A percentile compares a stretch with the other conserved stretches of the same genome.
Evolutionary conservation across 2,888 invertebrate genomes (phyloP).

Genomic region (Drosophila nigricruria): DNA sequence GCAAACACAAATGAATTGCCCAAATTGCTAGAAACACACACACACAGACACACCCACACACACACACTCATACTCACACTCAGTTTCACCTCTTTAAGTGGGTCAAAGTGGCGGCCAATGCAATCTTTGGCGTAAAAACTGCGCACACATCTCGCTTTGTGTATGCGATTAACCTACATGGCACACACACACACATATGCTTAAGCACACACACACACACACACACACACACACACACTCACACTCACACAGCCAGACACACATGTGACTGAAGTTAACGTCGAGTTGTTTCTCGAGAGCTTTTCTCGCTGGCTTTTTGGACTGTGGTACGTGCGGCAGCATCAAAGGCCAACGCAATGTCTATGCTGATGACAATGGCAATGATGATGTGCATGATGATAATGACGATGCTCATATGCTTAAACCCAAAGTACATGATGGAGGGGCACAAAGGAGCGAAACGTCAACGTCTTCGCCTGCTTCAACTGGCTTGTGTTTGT

Average conservation of each 20-base stretch:
- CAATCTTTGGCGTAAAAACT: constrained; percentile 58
- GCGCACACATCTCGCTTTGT: constrained; percentile 45
- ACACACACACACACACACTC: constrained; percentile 18
- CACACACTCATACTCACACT: background rate
- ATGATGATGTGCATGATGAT: constrained; percentile 12
- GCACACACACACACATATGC: constrained; percentile 6
- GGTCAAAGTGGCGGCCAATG: constrained; percentile 62
- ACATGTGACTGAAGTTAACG: constrained; percentile 13
- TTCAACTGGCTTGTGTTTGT: constrained; percentile 47
- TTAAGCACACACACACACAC: constrained; percentile 18
- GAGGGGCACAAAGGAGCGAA: constrained; percentile 42
- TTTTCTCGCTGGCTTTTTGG: constrained; percentile 27
- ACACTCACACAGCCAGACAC: constrained; percentile 22
- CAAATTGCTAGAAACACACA: constrained; percentile 48
- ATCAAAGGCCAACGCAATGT: constrained; percentile 17
- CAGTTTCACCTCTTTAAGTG: constrained; percentile 27
- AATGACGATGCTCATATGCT: constrained; percentile 15
- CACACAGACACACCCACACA: background rate
- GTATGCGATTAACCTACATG: constrained; percentile 57
- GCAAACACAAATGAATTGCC: constrained; percentile 57
- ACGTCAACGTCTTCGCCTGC: background rate
- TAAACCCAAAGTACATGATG: constrained; percentile 32
- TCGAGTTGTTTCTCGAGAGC: constrained; percentile 7
- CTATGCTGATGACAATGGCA: constrained; percentile 4
- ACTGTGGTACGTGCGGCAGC: constrained; percentile 23